phyloP scores from a whole-genome alignment of 2,797 vertebrate species.

The Ctenopoma multispine region DNA sequence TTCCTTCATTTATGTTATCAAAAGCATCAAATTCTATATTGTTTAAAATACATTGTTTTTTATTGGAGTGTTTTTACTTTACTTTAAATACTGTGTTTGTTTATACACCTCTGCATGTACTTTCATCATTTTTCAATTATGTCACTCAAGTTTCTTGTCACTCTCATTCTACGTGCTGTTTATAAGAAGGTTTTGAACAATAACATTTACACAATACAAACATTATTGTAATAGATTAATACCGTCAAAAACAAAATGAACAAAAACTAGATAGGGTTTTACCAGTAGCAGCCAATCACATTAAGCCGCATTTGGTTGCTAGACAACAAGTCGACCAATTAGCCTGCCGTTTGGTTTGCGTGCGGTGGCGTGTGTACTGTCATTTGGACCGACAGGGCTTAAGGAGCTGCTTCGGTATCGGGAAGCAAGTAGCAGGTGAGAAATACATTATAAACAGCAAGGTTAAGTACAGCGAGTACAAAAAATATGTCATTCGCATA shows the following conservation, averaged over 20 bases:
- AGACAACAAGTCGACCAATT: conserved; percentile 76
- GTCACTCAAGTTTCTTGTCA: too few relatives aligned
- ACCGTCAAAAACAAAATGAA: neutral
- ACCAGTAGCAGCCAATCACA: conserved; percentile 64
- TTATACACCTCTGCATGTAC: too few relatives aligned
- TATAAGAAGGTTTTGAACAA: neutral
- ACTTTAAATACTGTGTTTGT: too few relatives aligned
- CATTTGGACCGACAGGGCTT: conserved; percentile 10
- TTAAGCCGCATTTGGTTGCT: conserved; percentile 74
- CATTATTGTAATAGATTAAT: neutral
- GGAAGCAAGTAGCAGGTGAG: neutral
- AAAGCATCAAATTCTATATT: too few relatives aligned
- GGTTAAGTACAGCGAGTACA: conserved; percentile 28
- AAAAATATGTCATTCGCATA: accelerated
- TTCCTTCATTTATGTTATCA: too few relatives aligned
- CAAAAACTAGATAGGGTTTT: neutral
- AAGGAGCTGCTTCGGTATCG: neutral
- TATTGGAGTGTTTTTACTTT: too few relatives aligned
- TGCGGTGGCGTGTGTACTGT: neutral
- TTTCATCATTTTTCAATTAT: too few relatives aligned
- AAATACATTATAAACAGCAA: neutral
- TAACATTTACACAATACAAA: neutral
- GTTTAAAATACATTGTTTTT: too few relatives aligned
- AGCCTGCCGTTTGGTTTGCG: conserved; percentile 49
- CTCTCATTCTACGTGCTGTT: neutral